Conservation (phyloP, 1,140 invertebrate genomes). For the Sitobion miscanthi region DNA sequence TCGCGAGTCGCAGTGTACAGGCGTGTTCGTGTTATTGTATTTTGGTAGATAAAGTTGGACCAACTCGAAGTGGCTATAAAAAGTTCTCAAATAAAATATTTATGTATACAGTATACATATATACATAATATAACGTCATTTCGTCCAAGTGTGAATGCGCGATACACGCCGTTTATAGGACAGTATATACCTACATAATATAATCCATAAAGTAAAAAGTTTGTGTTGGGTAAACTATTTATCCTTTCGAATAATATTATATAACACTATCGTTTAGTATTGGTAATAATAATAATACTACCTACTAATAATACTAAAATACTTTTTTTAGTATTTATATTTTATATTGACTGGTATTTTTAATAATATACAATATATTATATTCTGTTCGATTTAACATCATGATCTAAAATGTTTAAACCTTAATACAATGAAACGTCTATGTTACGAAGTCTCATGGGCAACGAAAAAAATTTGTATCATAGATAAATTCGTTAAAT, state of each 20-base stretch:
- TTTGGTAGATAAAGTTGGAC: conserved; percentile 1
- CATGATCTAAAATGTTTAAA: neutral
- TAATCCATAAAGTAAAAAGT: neutral
- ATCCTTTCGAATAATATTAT: neutral
- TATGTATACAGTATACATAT: neutral
- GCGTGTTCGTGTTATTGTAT: neutral
- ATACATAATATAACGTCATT: neutral
- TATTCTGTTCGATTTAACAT: neutral
- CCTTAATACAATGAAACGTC: neutral
- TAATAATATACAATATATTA: neutral
- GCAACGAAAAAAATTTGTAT: too few species aligned
- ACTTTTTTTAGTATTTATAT: neutral
- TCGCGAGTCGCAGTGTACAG: neutral
- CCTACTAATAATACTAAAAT: neutral
- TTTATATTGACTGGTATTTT: neutral
- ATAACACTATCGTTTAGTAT: neutral
- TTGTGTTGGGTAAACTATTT: neutral
- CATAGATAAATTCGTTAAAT: too few species aligned
- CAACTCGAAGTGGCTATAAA: conserved; percentile 3
- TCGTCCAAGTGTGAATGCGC: neutral
- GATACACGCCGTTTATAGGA: neutral
- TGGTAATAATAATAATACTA: neutral
- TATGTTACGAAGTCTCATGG: too few species aligned
- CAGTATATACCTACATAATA: neutral
- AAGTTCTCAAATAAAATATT: conserved; percentile 34